phyloP scores from a whole-genome alignment of 2,113 vertebrate genomes.

The Bubo bubo region DNA sequence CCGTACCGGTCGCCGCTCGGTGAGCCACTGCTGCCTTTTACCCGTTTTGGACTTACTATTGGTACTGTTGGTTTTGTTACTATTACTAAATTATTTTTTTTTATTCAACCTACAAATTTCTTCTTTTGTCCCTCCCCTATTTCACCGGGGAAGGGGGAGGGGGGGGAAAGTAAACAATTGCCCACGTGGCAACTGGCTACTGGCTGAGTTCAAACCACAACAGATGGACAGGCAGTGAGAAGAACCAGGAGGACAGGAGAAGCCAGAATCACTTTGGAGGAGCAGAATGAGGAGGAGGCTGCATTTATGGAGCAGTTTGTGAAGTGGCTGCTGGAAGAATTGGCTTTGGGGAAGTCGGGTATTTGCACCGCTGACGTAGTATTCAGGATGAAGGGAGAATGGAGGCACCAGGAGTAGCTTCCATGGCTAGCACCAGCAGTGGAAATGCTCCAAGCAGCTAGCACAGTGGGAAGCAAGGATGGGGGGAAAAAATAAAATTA shows the following conservation, averaged over 20 bases:
- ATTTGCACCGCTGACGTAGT: slow-evolving; percentile 29
- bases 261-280: slow-evolving; percentile 35
- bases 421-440: slow-evolving; percentile 34
- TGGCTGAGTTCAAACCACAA: no score
- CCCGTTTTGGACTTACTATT: no score
- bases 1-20: no score
- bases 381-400: slow-evolving; percentile 34
- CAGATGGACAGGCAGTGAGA: neutral
- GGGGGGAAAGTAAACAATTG: no score
- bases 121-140: no score
- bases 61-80: no score
- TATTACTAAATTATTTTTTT: no score
- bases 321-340: slow-evolving; percentile 36
- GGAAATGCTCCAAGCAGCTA: slow-evolving; percentile 19
- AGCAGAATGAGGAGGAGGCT: slow-evolving; percentile 9
- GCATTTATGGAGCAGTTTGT: neutral
- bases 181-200: no score
- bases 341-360: slow-evolving; percentile 5
- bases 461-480: slow-evolving; percentile 3
- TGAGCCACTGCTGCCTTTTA: no score
- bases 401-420: slow-evolving; percentile 11
- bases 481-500: neutral
- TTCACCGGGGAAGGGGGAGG: no score
- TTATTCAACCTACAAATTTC: no score
- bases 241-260: neutral